Percentiles rank a stretch among this genome's conserved stretches.
Evolutionary conservation across 2,888 invertebrate species (phyloP).

Genomic region (Hedychridium roseum): DNA sequence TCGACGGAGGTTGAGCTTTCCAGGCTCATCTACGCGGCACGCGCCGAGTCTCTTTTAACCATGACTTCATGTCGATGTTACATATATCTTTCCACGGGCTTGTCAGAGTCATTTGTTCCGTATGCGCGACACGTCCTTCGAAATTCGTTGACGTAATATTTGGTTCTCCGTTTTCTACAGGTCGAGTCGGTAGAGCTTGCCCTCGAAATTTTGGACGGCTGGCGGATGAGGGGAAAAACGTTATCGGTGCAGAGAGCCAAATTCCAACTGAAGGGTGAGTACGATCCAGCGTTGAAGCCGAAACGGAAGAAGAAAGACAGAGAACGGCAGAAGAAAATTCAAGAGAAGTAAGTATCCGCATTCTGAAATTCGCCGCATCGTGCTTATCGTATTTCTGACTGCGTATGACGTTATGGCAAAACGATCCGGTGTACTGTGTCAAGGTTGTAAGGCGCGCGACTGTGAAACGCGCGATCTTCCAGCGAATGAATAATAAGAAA

Average conservation of each 20-base stretch:
- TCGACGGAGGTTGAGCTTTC: no score
- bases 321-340: conserved; percentile 89
- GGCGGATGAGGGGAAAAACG: conserved; percentile 78
- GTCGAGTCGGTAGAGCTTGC: conserved; percentile 94
- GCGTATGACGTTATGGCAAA: no score
- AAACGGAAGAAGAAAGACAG: conserved; percentile 87
- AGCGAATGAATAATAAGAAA: no score
- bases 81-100: neutral
- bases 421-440: no score
- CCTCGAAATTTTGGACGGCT: conserved; percentile 89
- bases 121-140: neutral
- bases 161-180: conserved; percentile 63
- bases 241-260: conserved; percentile 91
- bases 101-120: neutral
- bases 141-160: conserved; percentile 16
- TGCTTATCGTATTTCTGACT: no score
- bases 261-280: conserved; percentile 93
- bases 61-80: no score
- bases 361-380: no score
- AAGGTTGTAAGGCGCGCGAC: no score
- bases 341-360: conserved; percentile 83
- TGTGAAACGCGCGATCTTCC: no score
- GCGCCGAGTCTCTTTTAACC: no score
- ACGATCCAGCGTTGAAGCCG: conserved; percentile 91
- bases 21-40: no score